A percentile compares a stretch with the other conserved stretches of the same genome.
Evolutionary conservation across 2,888 invertebrate genomes (phyloP).

Genomic region (Calameuta idolon): DNA sequence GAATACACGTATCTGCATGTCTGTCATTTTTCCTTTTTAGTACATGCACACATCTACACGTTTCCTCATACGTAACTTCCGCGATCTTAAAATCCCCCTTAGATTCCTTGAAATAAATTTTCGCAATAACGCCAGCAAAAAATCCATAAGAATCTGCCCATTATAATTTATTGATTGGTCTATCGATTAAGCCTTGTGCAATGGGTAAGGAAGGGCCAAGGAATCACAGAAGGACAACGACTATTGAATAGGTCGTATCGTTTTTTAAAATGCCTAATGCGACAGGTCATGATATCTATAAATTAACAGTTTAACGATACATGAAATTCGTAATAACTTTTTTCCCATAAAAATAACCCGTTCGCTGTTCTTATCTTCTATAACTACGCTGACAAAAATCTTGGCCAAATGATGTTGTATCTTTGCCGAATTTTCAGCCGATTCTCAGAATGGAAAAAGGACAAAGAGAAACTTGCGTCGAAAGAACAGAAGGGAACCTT

Average conservation of each 20-base stretch:
- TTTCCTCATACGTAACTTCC: not conserved
- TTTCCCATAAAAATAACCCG: not conserved
- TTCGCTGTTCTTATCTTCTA: not conserved
- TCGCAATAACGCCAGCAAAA: not conserved
- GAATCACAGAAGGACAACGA: not conserved
- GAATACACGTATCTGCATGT: not conserved
- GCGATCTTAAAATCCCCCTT: not conserved
- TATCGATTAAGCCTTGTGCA: not conserved
- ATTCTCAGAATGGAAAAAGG: not conserved
- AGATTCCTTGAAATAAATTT: not conserved
- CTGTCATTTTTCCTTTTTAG: not conserved
- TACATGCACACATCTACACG: not conserved
- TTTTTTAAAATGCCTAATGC: not conserved
- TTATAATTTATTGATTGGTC: not conserved
- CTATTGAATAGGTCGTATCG: not conserved
- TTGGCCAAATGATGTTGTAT: not conserved
- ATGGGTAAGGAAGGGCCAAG: not conserved
- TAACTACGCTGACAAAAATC: not conserved
- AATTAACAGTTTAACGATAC: not conserved
- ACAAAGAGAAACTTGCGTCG: not conserved
- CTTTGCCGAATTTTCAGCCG: not conserved
- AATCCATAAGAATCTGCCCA: not conserved
- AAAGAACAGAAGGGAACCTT: slow-evolving; percentile 25
- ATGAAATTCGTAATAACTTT: not conserved
- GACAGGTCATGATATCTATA: not conserved